Percentiles rank a stretch among this genome's conserved stretches.
Evolutionary conservation across 2,113 vertebrate species (phyloP).

Genomic region (Cisticola juncidis): DNA sequence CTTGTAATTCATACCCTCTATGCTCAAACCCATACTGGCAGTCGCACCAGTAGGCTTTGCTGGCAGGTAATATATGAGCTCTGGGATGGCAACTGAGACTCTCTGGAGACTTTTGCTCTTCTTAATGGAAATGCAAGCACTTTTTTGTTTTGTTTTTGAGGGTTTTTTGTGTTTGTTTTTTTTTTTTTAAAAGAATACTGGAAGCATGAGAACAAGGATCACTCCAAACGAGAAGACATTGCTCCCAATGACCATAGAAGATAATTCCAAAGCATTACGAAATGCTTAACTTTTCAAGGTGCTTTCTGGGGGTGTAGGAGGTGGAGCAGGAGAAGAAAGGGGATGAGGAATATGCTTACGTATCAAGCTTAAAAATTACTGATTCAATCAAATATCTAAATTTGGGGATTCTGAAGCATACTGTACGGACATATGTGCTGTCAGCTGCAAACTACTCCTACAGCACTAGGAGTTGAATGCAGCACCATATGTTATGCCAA

Average conservation of each 20-base stretch:
- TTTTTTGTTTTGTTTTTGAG: background rate
- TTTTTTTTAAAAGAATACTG: background rate
- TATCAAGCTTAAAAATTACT: constrained; percentile 30
- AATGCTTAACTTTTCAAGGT: background rate
- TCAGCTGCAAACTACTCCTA: constrained; percentile 56
- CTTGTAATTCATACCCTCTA: background rate
- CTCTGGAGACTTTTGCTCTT: background rate
- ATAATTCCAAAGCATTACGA: background rate
- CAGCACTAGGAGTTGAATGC: background rate
- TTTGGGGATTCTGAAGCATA: constrained; percentile 40
- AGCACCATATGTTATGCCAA: constrained; percentile 54
- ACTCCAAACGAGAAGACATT: background rate
- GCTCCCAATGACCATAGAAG: background rate
- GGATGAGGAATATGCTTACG: constrained; percentile 10
- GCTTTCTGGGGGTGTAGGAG: background rate
- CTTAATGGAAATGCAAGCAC: background rate
- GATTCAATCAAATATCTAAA: constrained; percentile 49
- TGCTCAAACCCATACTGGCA: background rate
- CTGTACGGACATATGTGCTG: constrained; percentile 36
- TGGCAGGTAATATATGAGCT: background rate
- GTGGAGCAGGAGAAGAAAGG: background rate
- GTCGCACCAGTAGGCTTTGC: background rate
- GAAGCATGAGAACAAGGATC: background rate
- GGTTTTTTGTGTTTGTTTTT: background rate
- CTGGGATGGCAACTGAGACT: background rate